Evolutionary conservation across 2,888 invertebrate genomes (phyloP), one percentile per base, ranked within the genome.

Genomic region (Machimus atricapillus): DNA sequence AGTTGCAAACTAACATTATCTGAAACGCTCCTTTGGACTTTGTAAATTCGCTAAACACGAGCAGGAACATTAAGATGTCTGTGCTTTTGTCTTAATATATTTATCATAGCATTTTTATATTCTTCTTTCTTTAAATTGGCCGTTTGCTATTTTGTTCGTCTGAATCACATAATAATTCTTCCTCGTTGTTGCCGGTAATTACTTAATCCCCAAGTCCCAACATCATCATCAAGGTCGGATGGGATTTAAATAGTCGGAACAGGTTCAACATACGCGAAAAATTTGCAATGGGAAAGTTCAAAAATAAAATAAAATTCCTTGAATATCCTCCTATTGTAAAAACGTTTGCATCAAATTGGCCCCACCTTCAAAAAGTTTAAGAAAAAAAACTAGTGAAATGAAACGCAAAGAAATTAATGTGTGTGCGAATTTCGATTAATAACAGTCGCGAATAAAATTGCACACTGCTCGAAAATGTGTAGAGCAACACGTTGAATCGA

Each of bases 191-290:
- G 52, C 16, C 81, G 27, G 81, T 52, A 81, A 81, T 81, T 81
- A 81, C 23, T 81, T 56, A 81, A 81, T 81, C 46, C 9, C 12
- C 31, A 66, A 81, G 52, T 81, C 46, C 12, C 31, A 66, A 66
- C 66, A 66, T 66, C 66, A 27, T 19, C 8, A 16, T 34, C 81
- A 81, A 81, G 81, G 81, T 81, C 81, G 52, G 56, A 31, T 81
- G 56, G 40, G 56, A 81, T 52, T 81, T 81, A 81, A 81, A 81
- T 81, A 81, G 78, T 23, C 37, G 56, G 23, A 56, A 23, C 12
- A 56, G 31, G 81, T 81, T 81, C 81, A 81, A 81, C n/a, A 81
- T 52, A 52, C 81, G 23, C 56, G 34, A 81, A 81, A n/a, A 31
- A 81, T 81, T 81, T 81, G 81, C 81, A 81, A 19, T 43, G n/a